Evolutionary conservation across 2,797 vertebrate species (phyloP), one percentile per base, ranked within the genome.

Genomic region (Danio tinwini): DNA sequence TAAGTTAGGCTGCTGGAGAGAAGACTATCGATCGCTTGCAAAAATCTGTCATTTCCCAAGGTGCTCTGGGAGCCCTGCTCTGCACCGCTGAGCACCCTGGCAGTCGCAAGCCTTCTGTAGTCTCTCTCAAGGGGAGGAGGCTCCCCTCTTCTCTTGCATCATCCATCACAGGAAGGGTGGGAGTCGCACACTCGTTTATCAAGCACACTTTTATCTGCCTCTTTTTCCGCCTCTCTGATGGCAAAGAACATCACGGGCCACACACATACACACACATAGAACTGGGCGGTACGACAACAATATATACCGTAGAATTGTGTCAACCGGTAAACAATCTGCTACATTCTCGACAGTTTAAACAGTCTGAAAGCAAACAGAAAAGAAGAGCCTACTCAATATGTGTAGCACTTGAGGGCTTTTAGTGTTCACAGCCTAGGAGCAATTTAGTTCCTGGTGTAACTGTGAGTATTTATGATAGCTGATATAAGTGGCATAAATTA

Each of bases 91-190:
- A 71, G 75, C 40, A 52, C 59, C 67, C 78, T 0, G 42, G 37
- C 78, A 74, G 76, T 37, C 19, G 50, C 74, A 64, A 39, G 45
- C 49, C 62, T 58, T 29, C 74, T 68, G 65, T 42, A 53, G 55
- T 87, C 84, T 85, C 74, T 67, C 61, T 84, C 80, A 75, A 69
- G 55, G 47, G 63, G 71, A 59, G 79, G 56, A 55, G 72, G 86
- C 76, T 83, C 55, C 83, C 85, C 77, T 37, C 75, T 80, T 85
- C 70, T 76, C 84, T 87, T 83, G 86, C 87, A 91, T 85, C 89
- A 91, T 93, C 89, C 88, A 92, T 93, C 93, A 91, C 87, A 88
- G 85, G 87, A 88, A 87, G 84, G 89, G 88, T 91, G 64, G 65
- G 42, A 63, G 63, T 52, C 37, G n/a, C 42, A 44, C 71, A 55